Percentiles rank a stretch among this genome's conserved stretches.
phyloP scores from a whole-genome alignment of 2,888 invertebrate species.

The Calliphora vomitoria region DNA sequence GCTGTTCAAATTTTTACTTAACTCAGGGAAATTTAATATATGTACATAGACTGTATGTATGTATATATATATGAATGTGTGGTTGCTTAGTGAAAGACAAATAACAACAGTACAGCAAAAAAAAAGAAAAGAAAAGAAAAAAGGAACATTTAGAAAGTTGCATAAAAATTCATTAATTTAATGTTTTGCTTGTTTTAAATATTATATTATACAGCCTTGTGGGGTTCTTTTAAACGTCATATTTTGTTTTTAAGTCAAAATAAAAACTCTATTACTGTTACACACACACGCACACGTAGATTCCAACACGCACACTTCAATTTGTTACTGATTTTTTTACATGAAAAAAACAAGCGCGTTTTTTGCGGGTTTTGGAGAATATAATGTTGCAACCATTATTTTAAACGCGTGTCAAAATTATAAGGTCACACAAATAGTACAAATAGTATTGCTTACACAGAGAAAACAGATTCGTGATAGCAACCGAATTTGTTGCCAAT shows the following conservation, averaged over 20 bases:
- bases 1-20: neutral
- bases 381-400: neutral
- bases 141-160: neutral
- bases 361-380: neutral
- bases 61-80: neutral
- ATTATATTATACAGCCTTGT: neutral
- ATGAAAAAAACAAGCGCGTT: neutral
- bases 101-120: neutral
- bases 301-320: conserved; percentile 5
- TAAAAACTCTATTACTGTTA: neutral
- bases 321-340: neutral
- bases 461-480: too few relatives aligned
- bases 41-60: too few relatives aligned
- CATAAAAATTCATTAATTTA: conserved; percentile 17
- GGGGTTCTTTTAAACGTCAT: neutral
- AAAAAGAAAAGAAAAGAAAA: too few relatives aligned
- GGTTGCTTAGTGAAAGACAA: neutral
- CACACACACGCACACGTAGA: neutral
- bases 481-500: too few relatives aligned
- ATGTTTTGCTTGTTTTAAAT: conserved; percentile 20
- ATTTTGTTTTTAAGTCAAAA: conserved; percentile 20
- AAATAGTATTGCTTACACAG: too few relatives aligned
- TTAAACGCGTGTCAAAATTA: neutral
- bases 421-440: too few relatives aligned
- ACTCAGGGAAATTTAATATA: neutral